Base-by-base conservation (phyloP, 2,113 vertebrate species). In the Sciurus niger region DNA sequence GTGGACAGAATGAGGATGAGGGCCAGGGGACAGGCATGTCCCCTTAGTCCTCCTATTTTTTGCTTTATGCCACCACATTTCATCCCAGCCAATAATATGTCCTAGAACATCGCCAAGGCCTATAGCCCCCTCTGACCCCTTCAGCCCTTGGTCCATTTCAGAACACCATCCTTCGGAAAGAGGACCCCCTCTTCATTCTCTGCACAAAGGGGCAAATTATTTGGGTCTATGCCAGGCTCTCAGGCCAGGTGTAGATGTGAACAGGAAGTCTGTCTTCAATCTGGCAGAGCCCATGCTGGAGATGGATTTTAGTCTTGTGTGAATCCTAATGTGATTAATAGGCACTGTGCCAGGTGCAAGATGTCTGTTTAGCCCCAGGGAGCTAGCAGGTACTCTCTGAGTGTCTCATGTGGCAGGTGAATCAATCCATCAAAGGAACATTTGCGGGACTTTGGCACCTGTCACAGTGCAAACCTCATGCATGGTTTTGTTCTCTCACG, bases 401-500 rank as follows among this genome's bases (percentile, higher is more conserved):
- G 2, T 37, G 37, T 37, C 3, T 82, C 58, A 34, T 40, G 40
- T 18, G 8, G 60, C n/a, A 10, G 79, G 20, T 32, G 14, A n/a
- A 24, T 32, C 55, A n/a, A 24, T 32, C 55, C 28, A 32, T 46
- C 25, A 24, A 25, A 28, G 3, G 9, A 51, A 34, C 7, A 10
- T 0, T 0, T 0, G 2, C 72, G 92, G 20, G 5, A 18, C n/a
- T 22, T 58, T 3, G 1, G 8, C 0, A 0, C 18, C 82, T 4
- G 4, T 3, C 9, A 0, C 0, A 1, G n/a, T 6, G 0, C 8
- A 12, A 51, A 12, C 32, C 74, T 96, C 78, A 85, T 1, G 2
- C 1, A 1, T 40, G 13, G 0, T 48, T 85, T 79, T 95, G 34
- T 80, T 60, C 74, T 97, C 94, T 72, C 94, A 1, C 14, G 87